phyloP scores from a whole-genome alignment of 1,140 invertebrate genomes.

The Adoxophyes honmai region DNA sequence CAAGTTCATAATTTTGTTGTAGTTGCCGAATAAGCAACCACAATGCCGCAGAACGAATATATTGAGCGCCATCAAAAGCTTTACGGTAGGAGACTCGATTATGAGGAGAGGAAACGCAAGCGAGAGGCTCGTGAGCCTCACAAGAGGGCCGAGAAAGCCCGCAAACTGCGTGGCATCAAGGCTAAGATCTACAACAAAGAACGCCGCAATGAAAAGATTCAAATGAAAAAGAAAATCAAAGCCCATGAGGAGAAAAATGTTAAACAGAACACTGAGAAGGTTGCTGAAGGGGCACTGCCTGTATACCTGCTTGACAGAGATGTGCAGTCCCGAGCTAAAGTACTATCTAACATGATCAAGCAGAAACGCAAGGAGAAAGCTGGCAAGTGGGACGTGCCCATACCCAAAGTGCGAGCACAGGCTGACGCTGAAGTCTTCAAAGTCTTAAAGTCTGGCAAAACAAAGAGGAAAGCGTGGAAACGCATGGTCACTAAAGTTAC shows the following conservation, averaged over 20 bases:
- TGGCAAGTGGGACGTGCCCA: slow-evolving; percentile 99
- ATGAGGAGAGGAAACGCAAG: slow-evolving; percentile 98
- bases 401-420: slow-evolving; percentile 98
- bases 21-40: slow-evolving; percentile 76
- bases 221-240: slow-evolving; percentile 98
- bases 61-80: slow-evolving; percentile 98
- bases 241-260: slow-evolving; percentile 94
- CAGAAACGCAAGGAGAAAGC: slow-evolving; percentile 99
- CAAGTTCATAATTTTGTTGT: slow-evolving; percentile 66
- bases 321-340: slow-evolving; percentile 94
- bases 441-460: slow-evolving; percentile 96
- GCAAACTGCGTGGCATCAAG: slow-evolving; percentile 95
- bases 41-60: slow-evolving; percentile 99
- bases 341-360: slow-evolving; percentile 99
- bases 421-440: slow-evolving; percentile 99
- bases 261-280: slow-evolving; percentile 90
- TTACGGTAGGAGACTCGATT: slow-evolving; percentile 96
- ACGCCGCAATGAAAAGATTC: slow-evolving; percentile 97
- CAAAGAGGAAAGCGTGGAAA: slow-evolving; percentile 98
- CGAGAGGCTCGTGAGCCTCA: slow-evolving; percentile 95
- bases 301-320: slow-evolving; percentile 98
- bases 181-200: slow-evolving; percentile 99
- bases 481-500: slow-evolving; percentile 99
- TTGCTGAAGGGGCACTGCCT: slow-evolving; percentile 94
- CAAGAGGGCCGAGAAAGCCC: slow-evolving; percentile 92